phyloP scores from a whole-genome alignment of 2,797 vertebrate genomes.

The Bradypodion pumilum region DNA sequence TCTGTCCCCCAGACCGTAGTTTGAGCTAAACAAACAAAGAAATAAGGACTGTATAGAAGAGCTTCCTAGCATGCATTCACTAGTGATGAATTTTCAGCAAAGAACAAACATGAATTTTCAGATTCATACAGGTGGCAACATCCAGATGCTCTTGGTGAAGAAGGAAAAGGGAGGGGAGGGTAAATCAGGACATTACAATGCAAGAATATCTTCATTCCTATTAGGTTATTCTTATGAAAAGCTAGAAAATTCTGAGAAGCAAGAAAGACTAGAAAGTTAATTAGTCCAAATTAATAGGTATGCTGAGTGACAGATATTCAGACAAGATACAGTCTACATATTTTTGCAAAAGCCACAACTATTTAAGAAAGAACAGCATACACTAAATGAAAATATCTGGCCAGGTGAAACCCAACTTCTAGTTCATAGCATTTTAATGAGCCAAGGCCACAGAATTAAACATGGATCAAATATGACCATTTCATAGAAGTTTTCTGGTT shows the following conservation, averaged over 20 bases:
- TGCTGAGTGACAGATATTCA: conserved; percentile 44
- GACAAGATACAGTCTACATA: background rate
- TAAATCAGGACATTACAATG: conserved; percentile 58
- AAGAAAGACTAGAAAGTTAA: conserved; percentile 71
- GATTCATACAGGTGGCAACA: background rate
- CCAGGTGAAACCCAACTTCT: background rate
- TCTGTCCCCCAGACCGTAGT: too few relatives aligned
- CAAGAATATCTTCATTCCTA: conserved; percentile 58
- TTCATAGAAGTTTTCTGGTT: background rate
- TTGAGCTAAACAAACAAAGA: too few relatives aligned
- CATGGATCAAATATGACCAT: background rate
- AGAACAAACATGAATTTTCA: background rate
- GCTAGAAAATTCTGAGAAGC: conserved; percentile 52
- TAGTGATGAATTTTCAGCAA: background rate
- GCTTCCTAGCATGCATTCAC: background rate
- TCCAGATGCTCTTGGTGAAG: conserved; percentile 49
- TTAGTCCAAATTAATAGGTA: conserved; percentile 65
- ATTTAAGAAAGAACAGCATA: conserved; percentile 44
- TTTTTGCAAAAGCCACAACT: conserved; percentile 46
- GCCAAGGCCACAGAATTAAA: background rate
- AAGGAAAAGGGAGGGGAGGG: conserved; percentile 31
- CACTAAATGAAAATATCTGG: background rate
- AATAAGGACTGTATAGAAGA: too few relatives aligned
- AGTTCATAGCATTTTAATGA: background rate
- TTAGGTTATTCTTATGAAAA: conserved; percentile 58